Base-by-base conservation (phyloP, 2,113 vertebrate genomes). In the Trinectes maculatus region DNA sequence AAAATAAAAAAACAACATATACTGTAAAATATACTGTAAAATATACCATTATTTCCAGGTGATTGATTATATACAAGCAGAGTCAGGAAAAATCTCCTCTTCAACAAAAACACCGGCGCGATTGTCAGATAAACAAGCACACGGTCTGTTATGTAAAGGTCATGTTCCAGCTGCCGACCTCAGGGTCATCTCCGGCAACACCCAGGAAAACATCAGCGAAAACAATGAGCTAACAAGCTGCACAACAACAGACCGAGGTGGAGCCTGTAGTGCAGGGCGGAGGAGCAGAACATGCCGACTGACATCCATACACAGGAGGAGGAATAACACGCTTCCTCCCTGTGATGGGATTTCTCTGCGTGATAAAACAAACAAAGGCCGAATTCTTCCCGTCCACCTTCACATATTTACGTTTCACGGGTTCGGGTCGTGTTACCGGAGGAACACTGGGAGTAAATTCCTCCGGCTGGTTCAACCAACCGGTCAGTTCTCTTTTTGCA, bases 141-240 rank as follows among this genome's bases (percentile, higher is more conserved):
- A 21, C 51, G 55, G 36, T 34, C 51, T 24, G 49, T 89, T 85
- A 80, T 18, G 73, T 51, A 83, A 81, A 71, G 56, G 4, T 37
- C 52, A 29, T 58, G 73, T 42, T 57, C 55, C 49, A 49, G 25
- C 37, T 21, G 1, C 56, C 2, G 46, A 71, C 73, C 71, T 80
- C 55, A 40, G 57, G 52, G 44, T 68, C 60, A 60, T 36, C 48
- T 15, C 18, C 6, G 12, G 71, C 11, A 56, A 79, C 77, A 72
- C 73, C 77, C 69, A 7, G 66, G 48, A 86, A 13, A 68, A 53
- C 8, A 54, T 25, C 65, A 56, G 47, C 4, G 69, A 79, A 75
- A 77, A 85, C 40, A 46, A 40, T n/a, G n/a, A n/a, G n/a, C n/a
- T n/a, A n/a, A n/a, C n/a, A n/a, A n/a, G n/a, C n/a, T n/a, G n/a